A percentile compares a stretch with the other conserved stretches of the same genome.
phyloP scores from a whole-genome alignment of 1,140 invertebrate species.

The Philotrypesis tridentata region DNA sequence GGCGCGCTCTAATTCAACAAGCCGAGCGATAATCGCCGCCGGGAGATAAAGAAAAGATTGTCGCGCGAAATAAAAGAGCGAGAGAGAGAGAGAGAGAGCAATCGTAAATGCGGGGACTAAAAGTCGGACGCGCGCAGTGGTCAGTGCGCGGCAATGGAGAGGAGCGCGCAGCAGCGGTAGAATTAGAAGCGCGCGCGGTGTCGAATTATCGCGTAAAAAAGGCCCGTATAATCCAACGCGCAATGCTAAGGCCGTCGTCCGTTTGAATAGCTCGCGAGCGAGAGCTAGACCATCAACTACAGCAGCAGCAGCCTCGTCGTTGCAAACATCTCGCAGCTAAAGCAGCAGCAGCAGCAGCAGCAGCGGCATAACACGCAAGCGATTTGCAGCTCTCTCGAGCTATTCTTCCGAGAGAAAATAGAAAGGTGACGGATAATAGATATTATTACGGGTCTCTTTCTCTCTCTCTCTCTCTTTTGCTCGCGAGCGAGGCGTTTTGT shows the following conservation, averaged over 20 bases:
- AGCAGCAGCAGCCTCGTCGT: no score
- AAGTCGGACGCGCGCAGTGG: no score
- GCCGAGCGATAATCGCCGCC: background rate
- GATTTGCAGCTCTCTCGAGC: background rate
- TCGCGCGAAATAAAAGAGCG: no score
- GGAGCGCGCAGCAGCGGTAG: background rate
- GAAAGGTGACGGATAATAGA: slow-evolving; percentile 1
- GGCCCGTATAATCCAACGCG: background rate
- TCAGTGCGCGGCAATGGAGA: no score
- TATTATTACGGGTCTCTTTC: background rate
- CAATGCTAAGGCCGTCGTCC: background rate
- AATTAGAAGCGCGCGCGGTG: background rate
- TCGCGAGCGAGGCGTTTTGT: background rate
- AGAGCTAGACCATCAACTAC: background rate
- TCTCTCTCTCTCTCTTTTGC: no score
- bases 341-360: no score
- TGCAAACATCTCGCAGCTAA: background rate
- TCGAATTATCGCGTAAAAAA: background rate
- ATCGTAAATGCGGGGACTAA: background rate
- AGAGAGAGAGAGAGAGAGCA: background rate
- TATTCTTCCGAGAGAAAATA: background rate
- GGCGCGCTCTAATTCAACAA: no score
- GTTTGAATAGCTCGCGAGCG: background rate
- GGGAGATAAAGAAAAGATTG: no score
- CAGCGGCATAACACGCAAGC: background rate